Base-by-base conservation (phyloP, 2,888 invertebrate genomes). In the Thymelicus acteon region DNA sequence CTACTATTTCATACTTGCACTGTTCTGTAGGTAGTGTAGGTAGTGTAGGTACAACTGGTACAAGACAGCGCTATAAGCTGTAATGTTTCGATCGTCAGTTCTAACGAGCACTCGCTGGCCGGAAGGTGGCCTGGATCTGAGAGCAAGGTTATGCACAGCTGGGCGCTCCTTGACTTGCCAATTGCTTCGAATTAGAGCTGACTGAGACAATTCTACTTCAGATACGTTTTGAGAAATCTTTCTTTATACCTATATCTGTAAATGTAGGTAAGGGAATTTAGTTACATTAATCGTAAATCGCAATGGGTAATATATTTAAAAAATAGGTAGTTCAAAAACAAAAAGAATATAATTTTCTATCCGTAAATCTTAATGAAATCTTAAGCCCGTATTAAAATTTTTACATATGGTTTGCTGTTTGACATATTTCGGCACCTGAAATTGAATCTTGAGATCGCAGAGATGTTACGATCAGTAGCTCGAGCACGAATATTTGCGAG, bases 101-200 rank as follows among this genome's bases (percentile, higher is more conserved):
- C 40, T 72, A 49, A 72, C 54, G 44, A 65, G 44, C 57, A 69
- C 24, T 65, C 57, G 60, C 61, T 60, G 64, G 58, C 63, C 40
- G 58, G 69, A 69, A 63, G 63, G 63, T 64, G 64, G 69, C 69
- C 69, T 69, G 69, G 69, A 60, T 70, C 69, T 49, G 63, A 60
- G 69, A 70, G 63, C 69, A 70, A 70, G 69, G 69, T 70, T 70
- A 70, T 58, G 49, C 60, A 40, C 69, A 58, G 69, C 58, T 64
- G 63, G 57, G 48, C 60, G 69, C 69, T 48, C 69, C 63, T 64
- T 70, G 69, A 70, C 58, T 70, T 39, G 58, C 6, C 69, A 70
- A 70, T 70, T 70, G 63, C 48, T 60, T 49, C 70, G 52, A 70
- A 64, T 70, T 70, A 60, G 13, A 24, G 49, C 58, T 49, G 64